A percentile compares a stretch with the other conserved stretches of the same genome.
These are phyloP conservation scores for Melangyna quadrimaculata DNA, from an alignment of 2,888 invertebrate species.

Conservation along the genomic window DNA sequence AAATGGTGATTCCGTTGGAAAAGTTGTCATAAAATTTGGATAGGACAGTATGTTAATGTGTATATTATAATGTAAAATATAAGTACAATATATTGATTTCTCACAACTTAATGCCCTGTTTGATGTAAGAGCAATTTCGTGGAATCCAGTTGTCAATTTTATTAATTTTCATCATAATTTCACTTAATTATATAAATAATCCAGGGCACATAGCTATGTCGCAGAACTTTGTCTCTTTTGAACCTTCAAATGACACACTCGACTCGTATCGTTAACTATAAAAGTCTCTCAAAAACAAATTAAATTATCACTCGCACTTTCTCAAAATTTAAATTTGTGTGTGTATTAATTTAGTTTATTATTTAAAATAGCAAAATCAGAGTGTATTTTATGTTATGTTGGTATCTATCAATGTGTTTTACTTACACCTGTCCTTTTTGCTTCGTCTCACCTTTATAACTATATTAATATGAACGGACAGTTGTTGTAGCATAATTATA, in stretches of 20 bases:
- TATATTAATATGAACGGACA: neutral
- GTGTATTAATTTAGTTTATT: neutral
- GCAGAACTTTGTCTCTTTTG: neutral
- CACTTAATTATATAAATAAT: neutral
- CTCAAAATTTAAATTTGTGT: neutral
- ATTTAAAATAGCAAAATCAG: neutral
- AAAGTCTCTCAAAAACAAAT: neutral
- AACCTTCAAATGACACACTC: neutral
- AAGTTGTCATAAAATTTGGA: too few relatives aligned
- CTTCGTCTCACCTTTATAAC: neutral
- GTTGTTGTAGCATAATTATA: neutral
- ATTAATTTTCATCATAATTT: neutral
- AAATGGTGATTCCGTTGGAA: too few relatives aligned
- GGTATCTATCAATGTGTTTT: neutral
- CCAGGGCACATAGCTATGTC: neutral
- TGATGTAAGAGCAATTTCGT: neutral
- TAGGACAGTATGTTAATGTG: too few relatives aligned
- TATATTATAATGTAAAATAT: too few relatives aligned
- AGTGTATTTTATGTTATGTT: neutral
- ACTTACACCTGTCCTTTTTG: neutral
- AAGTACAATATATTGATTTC: too few relatives aligned
- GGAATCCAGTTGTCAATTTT: neutral
- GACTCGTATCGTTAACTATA: neutral
- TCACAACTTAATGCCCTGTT: neutral
- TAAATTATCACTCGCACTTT: neutral